These are phyloP conservation scores for Balearica regulorum DNA, from an alignment of 2,797 vertebrate species.

Conservation along the genomic window DNA sequence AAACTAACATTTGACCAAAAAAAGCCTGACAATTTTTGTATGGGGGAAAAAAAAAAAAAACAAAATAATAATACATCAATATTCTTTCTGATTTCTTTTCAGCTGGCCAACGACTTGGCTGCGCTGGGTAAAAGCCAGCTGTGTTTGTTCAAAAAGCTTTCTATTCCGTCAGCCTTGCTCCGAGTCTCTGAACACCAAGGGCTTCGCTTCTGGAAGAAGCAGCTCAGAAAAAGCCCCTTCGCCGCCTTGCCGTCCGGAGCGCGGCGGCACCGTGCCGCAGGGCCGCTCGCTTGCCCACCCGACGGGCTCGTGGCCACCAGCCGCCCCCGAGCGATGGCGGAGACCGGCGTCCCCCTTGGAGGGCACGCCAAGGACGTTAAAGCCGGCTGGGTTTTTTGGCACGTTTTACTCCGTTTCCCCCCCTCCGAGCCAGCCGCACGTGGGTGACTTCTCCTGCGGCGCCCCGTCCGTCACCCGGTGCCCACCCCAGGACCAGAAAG, in stretches of 20 bases:
- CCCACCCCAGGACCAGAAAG: background rate
- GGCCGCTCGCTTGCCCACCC: background rate
- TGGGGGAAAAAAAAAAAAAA: background rate
- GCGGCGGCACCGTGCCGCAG: background rate
- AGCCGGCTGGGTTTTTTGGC: rapidly evolving
- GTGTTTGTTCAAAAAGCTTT: slow-evolving; percentile 33
- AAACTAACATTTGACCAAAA: background rate
- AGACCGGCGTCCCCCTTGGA: background rate
- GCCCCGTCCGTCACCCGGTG: no score
- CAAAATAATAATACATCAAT: background rate
- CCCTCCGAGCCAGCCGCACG: background rate
- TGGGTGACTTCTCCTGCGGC: background rate
- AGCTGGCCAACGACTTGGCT: slow-evolving; percentile 31
- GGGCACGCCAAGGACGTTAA: background rate
- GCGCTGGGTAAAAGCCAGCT: slow-evolving; percentile 39
- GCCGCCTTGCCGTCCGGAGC: rapidly evolving
- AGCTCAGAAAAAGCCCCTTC: background rate
- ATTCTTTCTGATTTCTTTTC: slow-evolving; percentile 54
- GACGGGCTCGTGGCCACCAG: background rate
- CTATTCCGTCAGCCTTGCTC: background rate
- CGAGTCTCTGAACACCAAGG: background rate
- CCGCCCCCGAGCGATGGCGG: background rate
- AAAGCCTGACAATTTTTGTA: background rate
- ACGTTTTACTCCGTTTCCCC: rapidly evolving
- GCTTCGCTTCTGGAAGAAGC: background rate